Percentiles rank a stretch among this genome's conserved stretches.
Evolutionary conservation across 2,797 vertebrate genomes (phyloP).

Genomic region (Ibycter americanus): DNA sequence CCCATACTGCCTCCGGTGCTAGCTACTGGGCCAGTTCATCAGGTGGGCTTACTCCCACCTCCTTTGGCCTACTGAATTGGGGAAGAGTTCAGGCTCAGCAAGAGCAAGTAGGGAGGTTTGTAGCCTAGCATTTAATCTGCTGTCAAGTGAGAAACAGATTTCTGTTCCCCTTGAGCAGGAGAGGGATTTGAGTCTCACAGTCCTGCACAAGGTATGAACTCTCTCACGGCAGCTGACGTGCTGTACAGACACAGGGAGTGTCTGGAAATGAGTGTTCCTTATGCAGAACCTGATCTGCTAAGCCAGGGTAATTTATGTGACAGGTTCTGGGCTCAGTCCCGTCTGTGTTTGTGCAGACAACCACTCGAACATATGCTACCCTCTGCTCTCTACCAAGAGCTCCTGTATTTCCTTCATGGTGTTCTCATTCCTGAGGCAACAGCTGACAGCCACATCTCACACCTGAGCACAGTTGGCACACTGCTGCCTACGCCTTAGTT

Average conservation of each 20-base stretch:
- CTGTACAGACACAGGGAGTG: rapidly evolving
- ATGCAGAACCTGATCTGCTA: not conserved
- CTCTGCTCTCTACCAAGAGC: not conserved
- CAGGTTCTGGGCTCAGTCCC: not conserved
- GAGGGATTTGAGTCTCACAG: not conserved
- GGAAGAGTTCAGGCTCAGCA: not conserved
- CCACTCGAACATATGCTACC: not conserved
- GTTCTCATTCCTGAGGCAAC: not conserved
- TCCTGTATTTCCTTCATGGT: not conserved
- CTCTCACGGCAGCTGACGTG: not conserved
- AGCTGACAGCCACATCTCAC: not conserved
- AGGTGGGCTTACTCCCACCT: not conserved
- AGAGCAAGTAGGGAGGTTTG: not conserved
- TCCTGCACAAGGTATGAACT: rapidly evolving
- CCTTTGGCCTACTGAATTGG: not conserved
- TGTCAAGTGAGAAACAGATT: rapidly evolving
- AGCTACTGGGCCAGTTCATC: not conserved
- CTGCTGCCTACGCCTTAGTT: not conserved
- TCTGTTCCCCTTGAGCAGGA: not conserved
- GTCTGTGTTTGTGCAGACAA: not conserved
- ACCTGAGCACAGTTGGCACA: not conserved
- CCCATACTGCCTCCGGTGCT: not conserved
- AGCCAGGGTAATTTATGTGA: not conserved
- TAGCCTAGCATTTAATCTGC: not conserved
- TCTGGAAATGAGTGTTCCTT: not conserved